Base-by-base conservation (phyloP, 2,113 vertebrate genomes). In the Diphyllodes magnificus region DNA sequence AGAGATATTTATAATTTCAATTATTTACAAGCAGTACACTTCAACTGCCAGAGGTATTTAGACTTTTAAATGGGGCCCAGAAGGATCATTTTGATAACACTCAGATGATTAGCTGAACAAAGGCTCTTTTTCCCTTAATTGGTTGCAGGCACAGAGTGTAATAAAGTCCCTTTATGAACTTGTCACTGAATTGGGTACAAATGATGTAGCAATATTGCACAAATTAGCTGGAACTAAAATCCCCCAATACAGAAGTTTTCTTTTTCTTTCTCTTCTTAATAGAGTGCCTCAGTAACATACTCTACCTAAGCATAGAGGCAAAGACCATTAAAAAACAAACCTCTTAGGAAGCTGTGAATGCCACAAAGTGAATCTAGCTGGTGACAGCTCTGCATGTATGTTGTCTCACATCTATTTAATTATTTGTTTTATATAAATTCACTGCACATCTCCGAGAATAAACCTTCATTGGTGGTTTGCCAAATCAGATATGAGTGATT, bases 21-120 rank as follows among this genome's bases (percentile, higher is more conserved):
- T 94, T 95, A 94, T 95, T 95, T 96, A 78, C 68, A 56, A 57
- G 53, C 33, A 86, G 16, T 45, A 68, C 78, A 79, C 39, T 92
- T 47, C 82, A 95, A 64, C 54, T 90, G 91, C 84, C 85, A 95
- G 94, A 95, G 70, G 71, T 85, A 92, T 82, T 94, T 92, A 92
- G 47, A 78, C 37, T 95, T 85, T 65, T 22, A 95, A 95, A 90
- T 75, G 61, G 71, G 37, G 27, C 71, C 83, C 71, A 87, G 72
- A 95, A 95, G 57, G 47, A 94, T 91, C 54, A 78, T 95, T 92
- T 85, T 96, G 92, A 91, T 96, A 95, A 87, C 54, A 92, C 80
- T 80, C 70, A 54, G n/a, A 54, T 91, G 83, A 83, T 88, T 92
- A 90, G 68, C 83, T 92, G 72, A 93, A 75, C 56, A 95, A 93